Evolutionary conservation across 2,113 vertebrate species (phyloP), one percentile per base, ranked within the genome.

Genomic region (Furnarius figulus): DNA sequence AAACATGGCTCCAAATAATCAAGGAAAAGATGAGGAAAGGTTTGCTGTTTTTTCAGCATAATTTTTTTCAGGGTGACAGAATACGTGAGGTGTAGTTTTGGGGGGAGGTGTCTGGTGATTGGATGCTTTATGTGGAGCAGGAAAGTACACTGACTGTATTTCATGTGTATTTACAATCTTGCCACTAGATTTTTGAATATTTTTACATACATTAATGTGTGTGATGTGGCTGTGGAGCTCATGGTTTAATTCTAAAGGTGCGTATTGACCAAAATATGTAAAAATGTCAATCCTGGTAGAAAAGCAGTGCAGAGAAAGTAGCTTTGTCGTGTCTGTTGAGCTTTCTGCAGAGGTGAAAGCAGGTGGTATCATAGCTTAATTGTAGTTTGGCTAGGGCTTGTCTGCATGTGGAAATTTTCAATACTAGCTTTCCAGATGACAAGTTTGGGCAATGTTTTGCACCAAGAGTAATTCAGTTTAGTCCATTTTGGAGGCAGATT

Each of bases 181-280:
- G 65, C 49, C 0, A 0, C 72, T 78, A 67, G 66, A 61, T 78
- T 92, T 94, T 68, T 37, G 76, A 94, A 94, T 93, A 90, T 89
- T 94, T 96, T 96, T 81, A 50, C 86, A 86, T 85, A 82, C 21
- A 85, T 92, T 94, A 90, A 77, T 33, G 61, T 56, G 42, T 93
- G 18, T 72, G 83, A 90, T 87, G 90, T 84, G 72, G n/a, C 56
- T 93, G 35, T 31, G 72, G 83, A 72, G 68, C 53, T 90, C 28
- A 49, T 31, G 23, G 88, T 44, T 90, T 90, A 67, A 82, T 70
- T 72, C 31, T 79, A 68, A 85, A 87, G 2, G 2, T 61, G 50
- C 37, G 19, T 47, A 49, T 75, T 89, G 73, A 82, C 70, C 53
- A 40, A 94, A 91, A 47, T 81, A 65, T 19, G 46, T 79, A 46